Evolutionary conservation across 2,888 invertebrate species (phyloP).

Genomic region (Hylaea fasciaria): DNA sequence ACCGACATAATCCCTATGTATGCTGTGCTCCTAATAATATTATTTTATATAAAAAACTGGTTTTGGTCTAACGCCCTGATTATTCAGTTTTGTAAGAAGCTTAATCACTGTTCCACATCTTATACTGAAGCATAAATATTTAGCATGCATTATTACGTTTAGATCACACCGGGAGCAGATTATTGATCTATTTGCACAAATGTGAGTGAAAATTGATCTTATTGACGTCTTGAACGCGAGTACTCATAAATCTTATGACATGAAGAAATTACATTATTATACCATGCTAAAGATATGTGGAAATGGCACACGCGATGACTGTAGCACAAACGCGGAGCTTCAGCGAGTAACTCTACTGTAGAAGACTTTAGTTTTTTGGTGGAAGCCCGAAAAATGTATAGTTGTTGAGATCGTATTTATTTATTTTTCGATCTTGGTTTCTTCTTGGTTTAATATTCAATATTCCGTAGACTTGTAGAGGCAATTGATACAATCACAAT

Average conservation of each 20-base stretch:
- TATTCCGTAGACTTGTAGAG: no score
- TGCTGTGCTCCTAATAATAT: no score
- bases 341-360: not conserved
- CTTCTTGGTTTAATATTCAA: no score
- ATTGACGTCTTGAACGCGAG: conserved; percentile 4
- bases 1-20: no score
- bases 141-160: conserved; percentile 23
- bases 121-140: conserved; percentile 3
- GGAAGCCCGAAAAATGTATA: no score
- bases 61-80: not conserved
- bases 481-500: no score
- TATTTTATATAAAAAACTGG: no score
- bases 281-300: conserved; percentile 4
- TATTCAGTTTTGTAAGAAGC: conserved; percentile 2
- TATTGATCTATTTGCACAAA: conserved; percentile 20
- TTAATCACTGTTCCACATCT: conserved; percentile 7
- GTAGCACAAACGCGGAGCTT: not conserved
- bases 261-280: conserved; percentile 15
- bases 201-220: conserved; percentile 24
- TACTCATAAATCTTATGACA: conserved; percentile 16
- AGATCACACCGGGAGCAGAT: conserved; percentile 13
- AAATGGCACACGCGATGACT: conserved; percentile 18
- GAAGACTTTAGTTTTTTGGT: no score
- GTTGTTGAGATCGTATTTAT: no score
- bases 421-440: no score